Percentiles rank a stretch among this genome's conserved stretches.
These are phyloP conservation scores for Bos indicus DNA, from an alignment of 2,113 vertebrate genomes.

Conservation along the genomic window DNA sequence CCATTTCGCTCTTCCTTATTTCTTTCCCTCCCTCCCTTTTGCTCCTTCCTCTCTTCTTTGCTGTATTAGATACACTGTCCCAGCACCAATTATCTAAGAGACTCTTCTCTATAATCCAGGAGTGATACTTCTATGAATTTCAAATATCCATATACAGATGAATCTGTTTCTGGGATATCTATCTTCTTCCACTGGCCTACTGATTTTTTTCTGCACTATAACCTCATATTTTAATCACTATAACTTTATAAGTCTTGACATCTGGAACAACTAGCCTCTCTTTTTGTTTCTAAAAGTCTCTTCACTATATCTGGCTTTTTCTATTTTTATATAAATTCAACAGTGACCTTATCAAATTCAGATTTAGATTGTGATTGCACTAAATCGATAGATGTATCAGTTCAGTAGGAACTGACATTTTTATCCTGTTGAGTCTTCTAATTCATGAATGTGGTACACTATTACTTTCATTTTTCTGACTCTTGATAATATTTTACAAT, in stretches of 20 bases:
- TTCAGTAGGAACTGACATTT: not conserved
- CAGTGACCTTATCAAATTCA: not conserved
- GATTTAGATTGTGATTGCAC: not conserved
- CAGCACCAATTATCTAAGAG: not conserved
- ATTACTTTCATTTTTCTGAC: not conserved
- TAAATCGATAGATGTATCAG: not conserved
- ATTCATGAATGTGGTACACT: not conserved
- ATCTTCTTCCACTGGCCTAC: not conserved
- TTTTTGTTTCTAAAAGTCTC: not conserved
- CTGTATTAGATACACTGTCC: not conserved
- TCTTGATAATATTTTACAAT: not conserved
- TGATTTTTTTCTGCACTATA: not conserved
- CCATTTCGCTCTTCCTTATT: not conserved
- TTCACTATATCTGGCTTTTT: not conserved
- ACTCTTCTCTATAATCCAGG: not conserved
- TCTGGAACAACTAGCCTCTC: not conserved
- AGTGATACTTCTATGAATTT: not conserved
- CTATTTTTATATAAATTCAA: not conserved
- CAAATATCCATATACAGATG: not conserved
- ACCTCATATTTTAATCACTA: not conserved
- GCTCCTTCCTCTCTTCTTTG: not conserved
- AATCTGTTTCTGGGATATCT: not conserved
- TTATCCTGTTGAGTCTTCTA: not conserved
- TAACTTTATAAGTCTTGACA: not conserved
- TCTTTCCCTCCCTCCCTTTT: no score